Percentiles rank a stretch among this genome's conserved stretches.
phyloP scores from a whole-genome alignment of 2,888 invertebrate species.

The Sussaba pulchella region DNA sequence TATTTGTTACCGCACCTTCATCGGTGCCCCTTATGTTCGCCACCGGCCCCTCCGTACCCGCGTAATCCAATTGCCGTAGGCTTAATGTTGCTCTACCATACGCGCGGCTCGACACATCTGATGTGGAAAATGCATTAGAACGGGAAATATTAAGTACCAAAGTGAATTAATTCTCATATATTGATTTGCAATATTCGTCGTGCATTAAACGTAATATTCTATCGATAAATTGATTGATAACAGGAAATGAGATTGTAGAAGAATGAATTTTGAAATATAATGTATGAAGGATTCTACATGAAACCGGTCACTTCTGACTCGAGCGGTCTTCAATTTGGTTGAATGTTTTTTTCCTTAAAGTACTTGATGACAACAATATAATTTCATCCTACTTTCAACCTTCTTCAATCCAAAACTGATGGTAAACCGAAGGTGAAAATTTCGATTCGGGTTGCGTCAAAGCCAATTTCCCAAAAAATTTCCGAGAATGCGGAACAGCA shows the following conservation, averaged over 20 bases:
- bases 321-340: too few species aligned
- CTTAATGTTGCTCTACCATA: conserved; percentile 56
- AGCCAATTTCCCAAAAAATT: background rate
- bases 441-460: background rate
- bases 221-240: too few species aligned
- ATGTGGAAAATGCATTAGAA: background rate
- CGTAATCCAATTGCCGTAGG: conserved; percentile 79
- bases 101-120: background rate
- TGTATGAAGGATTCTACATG: too few species aligned
- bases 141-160: background rate
- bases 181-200: background rate
- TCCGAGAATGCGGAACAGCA: conserved; percentile 16
- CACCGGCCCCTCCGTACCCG: conserved; percentile 67
- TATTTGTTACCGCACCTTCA: conserved; percentile 67
- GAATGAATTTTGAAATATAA: too few species aligned
- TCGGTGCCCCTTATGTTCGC: conserved; percentile 54
- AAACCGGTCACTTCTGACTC: too few species aligned
- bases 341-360: too few species aligned
- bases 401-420: too few species aligned
- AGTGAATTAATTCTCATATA: background rate
- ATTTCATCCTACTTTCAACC: too few species aligned
- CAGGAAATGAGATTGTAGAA: too few species aligned
- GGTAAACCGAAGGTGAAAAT: too few species aligned
- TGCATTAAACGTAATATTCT: background rate
- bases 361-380: too few species aligned